Conservation (phyloP, 2,113 vertebrate genomes). For the Hylia prasina region DNA sequence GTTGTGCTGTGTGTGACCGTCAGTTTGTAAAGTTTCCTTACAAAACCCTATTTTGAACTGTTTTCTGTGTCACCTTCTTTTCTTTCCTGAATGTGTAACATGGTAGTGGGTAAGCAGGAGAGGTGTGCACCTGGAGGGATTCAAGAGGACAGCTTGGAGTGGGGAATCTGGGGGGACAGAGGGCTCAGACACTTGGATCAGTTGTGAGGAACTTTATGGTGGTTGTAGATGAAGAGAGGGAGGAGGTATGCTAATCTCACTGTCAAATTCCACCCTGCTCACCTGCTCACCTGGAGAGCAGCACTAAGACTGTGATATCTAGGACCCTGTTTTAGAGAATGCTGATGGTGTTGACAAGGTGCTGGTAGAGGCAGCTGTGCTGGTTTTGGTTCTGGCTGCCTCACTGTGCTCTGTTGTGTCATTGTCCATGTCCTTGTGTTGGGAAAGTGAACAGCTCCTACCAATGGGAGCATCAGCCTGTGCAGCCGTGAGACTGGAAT, state of each 20-base stretch:
- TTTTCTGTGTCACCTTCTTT: background rate
- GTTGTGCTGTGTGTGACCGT: rapidly evolving
- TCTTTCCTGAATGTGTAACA: background rate
- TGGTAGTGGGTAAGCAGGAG: too few species aligned
- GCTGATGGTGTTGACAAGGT: rapidly evolving
- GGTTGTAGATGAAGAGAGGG: background rate
- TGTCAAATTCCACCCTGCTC: background rate
- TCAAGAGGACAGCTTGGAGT: background rate
- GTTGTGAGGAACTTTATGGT: background rate
- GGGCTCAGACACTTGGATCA: background rate
- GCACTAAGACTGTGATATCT: background rate
- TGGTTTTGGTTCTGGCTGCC: background rate
- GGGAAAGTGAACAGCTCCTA: background rate
- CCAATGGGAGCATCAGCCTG: background rate
- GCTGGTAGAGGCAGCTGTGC: background rate
- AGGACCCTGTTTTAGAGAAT: rapidly evolving
- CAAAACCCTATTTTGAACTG: background rate
- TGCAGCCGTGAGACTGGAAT: background rate
- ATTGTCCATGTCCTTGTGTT: rapidly evolving
- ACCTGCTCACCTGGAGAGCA: background rate
- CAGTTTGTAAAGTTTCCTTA: too few species aligned
- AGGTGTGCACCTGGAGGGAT: background rate
- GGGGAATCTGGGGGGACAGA: rapidly evolving
- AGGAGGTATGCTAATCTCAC: rapidly evolving
- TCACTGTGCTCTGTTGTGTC: background rate